phyloP scores from a whole-genome alignment of 2,113 vertebrate species.

The Edolisoma coerulescens region DNA sequence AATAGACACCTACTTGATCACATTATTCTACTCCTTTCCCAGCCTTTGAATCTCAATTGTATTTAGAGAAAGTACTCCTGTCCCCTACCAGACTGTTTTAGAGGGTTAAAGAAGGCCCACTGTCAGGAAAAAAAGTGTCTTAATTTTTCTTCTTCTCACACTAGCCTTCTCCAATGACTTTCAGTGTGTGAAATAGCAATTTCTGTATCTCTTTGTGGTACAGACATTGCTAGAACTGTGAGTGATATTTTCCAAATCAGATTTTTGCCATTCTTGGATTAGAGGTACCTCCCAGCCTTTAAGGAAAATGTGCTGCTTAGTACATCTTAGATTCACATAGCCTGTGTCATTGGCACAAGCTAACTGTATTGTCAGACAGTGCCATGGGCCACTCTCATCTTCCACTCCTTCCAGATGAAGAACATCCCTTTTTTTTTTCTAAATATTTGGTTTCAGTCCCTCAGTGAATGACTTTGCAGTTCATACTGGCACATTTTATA shows the following conservation, averaged over 20 bases:
- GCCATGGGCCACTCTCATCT: not conserved
- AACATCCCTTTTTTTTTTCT: not conserved
- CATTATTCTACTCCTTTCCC: not conserved
- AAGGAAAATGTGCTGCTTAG: not conserved
- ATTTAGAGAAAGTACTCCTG: not conserved
- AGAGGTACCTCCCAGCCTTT: not conserved
- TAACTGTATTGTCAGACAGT: not conserved
- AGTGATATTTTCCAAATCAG: not conserved
- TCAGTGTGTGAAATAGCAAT: not conserved
- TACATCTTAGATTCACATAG: not conserved
- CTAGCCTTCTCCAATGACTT: not conserved
- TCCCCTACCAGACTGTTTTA: not conserved
- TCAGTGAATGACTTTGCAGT: not conserved
- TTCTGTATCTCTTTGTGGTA: not conserved
- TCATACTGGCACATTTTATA: conserved; percentile 1
- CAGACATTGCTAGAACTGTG: not conserved
- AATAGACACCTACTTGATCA: not conserved
- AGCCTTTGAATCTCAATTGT: not conserved
- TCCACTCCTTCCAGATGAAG: not conserved
- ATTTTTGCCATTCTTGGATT: not conserved
- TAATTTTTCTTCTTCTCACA: not conserved
- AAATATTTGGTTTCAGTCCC: not conserved
- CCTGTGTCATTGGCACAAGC: not conserved
- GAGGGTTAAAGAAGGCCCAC: not conserved
- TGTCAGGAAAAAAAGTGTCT: not conserved